Percentiles rank a stretch among this genome's conserved stretches.
phyloP scores from a whole-genome alignment of 2,797 vertebrate genomes.

The Merluccius polli region DNA sequence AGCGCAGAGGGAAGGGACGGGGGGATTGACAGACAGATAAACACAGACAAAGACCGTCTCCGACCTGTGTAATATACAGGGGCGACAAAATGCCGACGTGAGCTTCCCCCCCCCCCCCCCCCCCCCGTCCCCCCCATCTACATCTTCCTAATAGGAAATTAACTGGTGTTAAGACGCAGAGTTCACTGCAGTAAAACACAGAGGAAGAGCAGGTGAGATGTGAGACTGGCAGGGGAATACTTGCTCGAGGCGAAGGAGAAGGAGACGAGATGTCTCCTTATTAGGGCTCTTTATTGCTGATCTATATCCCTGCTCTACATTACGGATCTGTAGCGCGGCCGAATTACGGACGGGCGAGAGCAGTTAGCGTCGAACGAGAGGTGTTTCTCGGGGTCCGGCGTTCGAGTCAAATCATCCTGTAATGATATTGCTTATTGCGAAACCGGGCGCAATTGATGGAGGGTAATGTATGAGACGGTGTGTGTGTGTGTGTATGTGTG shows the following conservation, averaged over 20 bases:
- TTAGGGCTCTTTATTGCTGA: neutral
- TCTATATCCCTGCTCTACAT: constrained; percentile 22
- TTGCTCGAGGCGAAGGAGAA: neutral
- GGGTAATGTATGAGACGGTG: constrained; percentile 62
- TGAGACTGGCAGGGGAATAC: constrained; percentile 12
- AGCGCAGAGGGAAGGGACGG: neutral
- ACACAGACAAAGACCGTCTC: neutral
- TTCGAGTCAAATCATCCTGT: constrained; percentile 63
- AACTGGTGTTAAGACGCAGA: neutral
- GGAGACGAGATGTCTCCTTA: constrained; percentile 47
- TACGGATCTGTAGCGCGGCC: constrained; percentile 50
- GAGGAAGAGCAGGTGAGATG: constrained; percentile 21
- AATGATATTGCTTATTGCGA: constrained; percentile 67
- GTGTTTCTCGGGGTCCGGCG: constrained; percentile 49
- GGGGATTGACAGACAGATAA: neutral
- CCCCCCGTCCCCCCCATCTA: neutral
- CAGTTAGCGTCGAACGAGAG: constrained; percentile 49
- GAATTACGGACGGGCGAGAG: constrained; percentile 58
- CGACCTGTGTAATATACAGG: neutral
- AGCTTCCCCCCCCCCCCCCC: too few species aligned
- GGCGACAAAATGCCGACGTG: neutral
- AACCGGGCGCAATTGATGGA: constrained; percentile 54
- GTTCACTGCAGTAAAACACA: constrained; percentile 26
- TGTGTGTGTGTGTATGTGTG: too few species aligned
- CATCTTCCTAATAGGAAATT: neutral